Evolutionary conservation across 1,140 invertebrate species (phyloP), one percentile per base, ranked within the genome.

Genomic region (Rhagoletis zephyria): DNA sequence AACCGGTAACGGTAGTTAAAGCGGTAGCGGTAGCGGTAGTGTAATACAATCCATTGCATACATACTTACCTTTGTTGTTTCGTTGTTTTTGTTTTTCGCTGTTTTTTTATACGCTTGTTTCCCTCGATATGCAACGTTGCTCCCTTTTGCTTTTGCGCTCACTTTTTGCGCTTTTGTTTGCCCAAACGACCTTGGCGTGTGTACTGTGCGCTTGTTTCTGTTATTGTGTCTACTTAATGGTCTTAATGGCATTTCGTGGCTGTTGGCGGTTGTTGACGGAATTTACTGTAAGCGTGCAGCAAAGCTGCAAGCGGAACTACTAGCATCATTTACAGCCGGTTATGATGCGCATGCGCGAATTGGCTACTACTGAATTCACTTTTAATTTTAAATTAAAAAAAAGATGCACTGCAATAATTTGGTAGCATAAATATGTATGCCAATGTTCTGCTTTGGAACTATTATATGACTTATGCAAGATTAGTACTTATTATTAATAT

Each of bases 1-100:
- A 74, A 74, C 67, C 67, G 67, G 67, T 74, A 74, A 74, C 67
- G 67, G 67, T 74, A 74, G 67, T 74, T 74, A 42, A 40, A 74
- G 67, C 67, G 45, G 67, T 74, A 74, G n/a, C n/a, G n/a, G n/a
- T n/a, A n/a, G 67, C 42, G 67, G 64, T 48, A 74, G 16, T n/a
- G 42, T 48, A 74, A 74, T 74, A 16, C 30, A 48, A 74, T 74
- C 42, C 67, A n/a, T n/a, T 74, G 42, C 40, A 45, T 74, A 42
- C 40, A 16, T 48, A 40, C 67, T 14, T 74, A 45, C 45, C 6
- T 30, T 3, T 63, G 61, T 14, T 14, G 4, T 63, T 63, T 63
- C 12, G 61, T 30, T 30, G 30, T 30, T 30, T 30, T 30, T 60
- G 56, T 59, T 12, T 60, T 60, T 60, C 59, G 6, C 59, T 60